Conservation (phyloP, 2,888 invertebrate genomes). For the Malachius bipustulatus region DNA sequence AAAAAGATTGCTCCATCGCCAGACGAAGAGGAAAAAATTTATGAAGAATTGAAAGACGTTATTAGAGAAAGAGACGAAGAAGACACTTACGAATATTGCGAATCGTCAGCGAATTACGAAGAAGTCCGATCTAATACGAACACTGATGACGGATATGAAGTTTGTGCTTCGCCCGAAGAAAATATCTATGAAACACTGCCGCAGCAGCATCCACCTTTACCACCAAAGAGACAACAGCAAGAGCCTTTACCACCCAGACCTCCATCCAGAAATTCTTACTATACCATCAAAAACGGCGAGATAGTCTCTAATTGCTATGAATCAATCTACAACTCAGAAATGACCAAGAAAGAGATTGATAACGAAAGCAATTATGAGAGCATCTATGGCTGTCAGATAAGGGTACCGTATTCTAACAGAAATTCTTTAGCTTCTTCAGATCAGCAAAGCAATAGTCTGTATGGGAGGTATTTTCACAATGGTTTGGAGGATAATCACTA, state of each 20-base stretch:
- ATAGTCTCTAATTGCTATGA: slow-evolving; percentile 44
- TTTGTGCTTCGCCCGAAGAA: slow-evolving; percentile 39
- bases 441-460: slow-evolving; percentile 50
- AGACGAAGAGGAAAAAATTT: slow-evolving; percentile 21
- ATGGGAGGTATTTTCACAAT: slow-evolving; percentile 38
- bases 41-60: slow-evolving; percentile 24
- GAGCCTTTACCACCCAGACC: slow-evolving; percentile 40
- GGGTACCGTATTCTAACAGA: slow-evolving; percentile 10
- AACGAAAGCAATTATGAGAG: slow-evolving; percentile 23
- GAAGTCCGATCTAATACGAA: slow-evolving; percentile 36
- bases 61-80: slow-evolving; percentile 10
- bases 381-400: slow-evolving; percentile 24
- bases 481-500: slow-evolving; percentile 15
- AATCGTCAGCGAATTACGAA: slow-evolving; percentile 37
- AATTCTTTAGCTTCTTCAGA: slow-evolving; percentile 44
- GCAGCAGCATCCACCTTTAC: slow-evolving; percentile 21
- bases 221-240: slow-evolving; percentile 36
- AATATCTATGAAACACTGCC: slow-evolving; percentile 43
- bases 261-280: slow-evolving; percentile 47
- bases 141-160: slow-evolving; percentile 44
- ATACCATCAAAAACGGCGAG: slow-evolving; percentile 47
- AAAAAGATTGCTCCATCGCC: not conserved
- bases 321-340: slow-evolving; percentile 4
- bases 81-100: slow-evolving; percentile 42
- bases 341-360: slow-evolving; percentile 7